Conservation (phyloP, 1,140 invertebrate species). For the Neodiprion fabricii region DNA sequence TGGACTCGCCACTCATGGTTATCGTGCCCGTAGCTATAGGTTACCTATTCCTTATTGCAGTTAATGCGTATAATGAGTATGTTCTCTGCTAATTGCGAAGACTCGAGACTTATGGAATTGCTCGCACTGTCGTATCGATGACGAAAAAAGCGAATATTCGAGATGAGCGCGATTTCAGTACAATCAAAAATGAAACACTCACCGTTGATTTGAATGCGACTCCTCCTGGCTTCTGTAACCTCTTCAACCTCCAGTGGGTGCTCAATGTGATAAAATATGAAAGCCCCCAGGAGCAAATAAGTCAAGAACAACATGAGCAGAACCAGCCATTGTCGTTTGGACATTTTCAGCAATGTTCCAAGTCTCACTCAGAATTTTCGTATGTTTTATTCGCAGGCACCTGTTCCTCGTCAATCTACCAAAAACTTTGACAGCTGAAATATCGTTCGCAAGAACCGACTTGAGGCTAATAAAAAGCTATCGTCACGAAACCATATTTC, state of each 20-base stretch:
- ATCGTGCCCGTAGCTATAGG: too few relatives aligned
- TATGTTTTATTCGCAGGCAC: too few relatives aligned
- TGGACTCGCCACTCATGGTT: too few relatives aligned
- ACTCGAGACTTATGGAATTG: too few relatives aligned
- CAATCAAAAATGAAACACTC: conserved; percentile 46
- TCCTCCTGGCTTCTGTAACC: conserved; percentile 62
- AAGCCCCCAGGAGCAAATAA: conserved; percentile 78
- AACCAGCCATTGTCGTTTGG: conserved; percentile 80
- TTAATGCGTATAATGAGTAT: too few relatives aligned
- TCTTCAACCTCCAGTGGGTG: conserved; percentile 69
- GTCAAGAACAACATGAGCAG: conserved; percentile 77
- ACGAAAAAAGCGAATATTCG: too few relatives aligned
- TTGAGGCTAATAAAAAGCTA: conserved; percentile 30
- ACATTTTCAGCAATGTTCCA: conserved; percentile 63
- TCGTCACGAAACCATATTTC: conserved; percentile 46
- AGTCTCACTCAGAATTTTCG: too few relatives aligned
- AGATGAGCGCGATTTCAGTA: too few relatives aligned
- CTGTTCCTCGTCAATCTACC: too few relatives aligned
- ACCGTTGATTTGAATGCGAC: conserved; percentile 75
- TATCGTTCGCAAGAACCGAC: conserved; percentile 11
- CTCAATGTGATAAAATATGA: conserved; percentile 81
- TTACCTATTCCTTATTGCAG: too few relatives aligned
- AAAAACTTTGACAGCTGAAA: not conserved
- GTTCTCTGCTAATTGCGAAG: too few relatives aligned
- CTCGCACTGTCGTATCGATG: too few relatives aligned